Evolutionary conservation across 2,888 invertebrate genomes (phyloP).

Genomic region (Tipula confusa): DNA sequence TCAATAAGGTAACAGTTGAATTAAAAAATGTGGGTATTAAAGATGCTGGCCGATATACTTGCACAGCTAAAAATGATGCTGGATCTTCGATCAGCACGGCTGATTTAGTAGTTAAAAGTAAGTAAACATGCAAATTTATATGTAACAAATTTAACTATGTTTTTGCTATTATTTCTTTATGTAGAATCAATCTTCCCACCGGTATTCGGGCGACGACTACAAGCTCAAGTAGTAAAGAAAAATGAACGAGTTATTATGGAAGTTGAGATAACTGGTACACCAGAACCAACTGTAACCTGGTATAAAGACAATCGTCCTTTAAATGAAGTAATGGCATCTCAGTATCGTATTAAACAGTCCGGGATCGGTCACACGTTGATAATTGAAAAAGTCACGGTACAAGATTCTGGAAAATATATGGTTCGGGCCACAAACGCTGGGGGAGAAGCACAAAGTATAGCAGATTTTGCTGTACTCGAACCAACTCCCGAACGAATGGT

Average conservation of each 20-base stretch:
- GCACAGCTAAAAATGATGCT: slow-evolving; percentile 67
- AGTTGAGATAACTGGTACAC: slow-evolving; percentile 73
- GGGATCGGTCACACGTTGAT: slow-evolving; percentile 65
- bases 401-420: slow-evolving; percentile 73
- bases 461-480: slow-evolving; percentile 70
- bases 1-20: slow-evolving; percentile 63
- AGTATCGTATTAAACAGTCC: slow-evolving; percentile 56
- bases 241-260: slow-evolving; percentile 69
- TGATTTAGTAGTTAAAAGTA: slow-evolving; percentile 77
- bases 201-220: slow-evolving; percentile 71
- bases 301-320: slow-evolving; percentile 65
- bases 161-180: too few species aligned
- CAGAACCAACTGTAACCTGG: slow-evolving; percentile 70
- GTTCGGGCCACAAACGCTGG: slow-evolving; percentile 68
- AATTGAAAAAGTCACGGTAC: slow-evolving; percentile 63
- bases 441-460: slow-evolving; percentile 78
- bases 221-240: slow-evolving; percentile 68
- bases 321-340: slow-evolving; percentile 53
- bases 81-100: slow-evolving; percentile 72
- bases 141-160: neutral
- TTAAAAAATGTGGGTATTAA: slow-evolving; percentile 60
- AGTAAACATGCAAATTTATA: slow-evolving; percentile 41
- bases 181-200: slow-evolving; percentile 76
- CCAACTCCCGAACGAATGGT: slow-evolving; percentile 64
- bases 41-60: slow-evolving; percentile 76